Evolutionary conservation across 2,113 vertebrate species (phyloP).

Genomic region (Pseudorhombus dupliciocellatus): DNA sequence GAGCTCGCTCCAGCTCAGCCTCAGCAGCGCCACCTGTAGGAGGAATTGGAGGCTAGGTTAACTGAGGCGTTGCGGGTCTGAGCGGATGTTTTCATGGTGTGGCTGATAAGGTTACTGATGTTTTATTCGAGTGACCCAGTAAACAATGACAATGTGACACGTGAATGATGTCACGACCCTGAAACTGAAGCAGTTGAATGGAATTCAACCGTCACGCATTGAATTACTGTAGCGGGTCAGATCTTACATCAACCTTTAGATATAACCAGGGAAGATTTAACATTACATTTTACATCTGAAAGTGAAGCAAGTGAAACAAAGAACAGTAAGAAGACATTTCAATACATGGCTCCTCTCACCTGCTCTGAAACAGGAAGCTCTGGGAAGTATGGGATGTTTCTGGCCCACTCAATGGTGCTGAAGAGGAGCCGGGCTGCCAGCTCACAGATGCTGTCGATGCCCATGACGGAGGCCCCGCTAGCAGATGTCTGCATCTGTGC

Average conservation of each 20-base stretch:
- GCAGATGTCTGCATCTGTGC: constrained; percentile 79
- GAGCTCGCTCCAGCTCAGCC: constrained; percentile 97
- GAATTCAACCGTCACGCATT: neutral
- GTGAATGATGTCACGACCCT: neutral
- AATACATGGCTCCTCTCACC: constrained; percentile 42
- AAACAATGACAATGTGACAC: neutral
- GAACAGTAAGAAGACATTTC: neutral
- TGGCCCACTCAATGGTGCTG: constrained; percentile 96
- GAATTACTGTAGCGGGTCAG: too few species aligned
- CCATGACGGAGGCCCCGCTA: constrained; percentile 81
- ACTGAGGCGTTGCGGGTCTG: neutral
- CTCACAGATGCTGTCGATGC: constrained; percentile 99
- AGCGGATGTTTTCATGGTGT: neutral
- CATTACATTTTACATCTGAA: neutral
- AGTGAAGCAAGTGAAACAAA: neutral
- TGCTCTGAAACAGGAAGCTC: constrained; percentile 93
- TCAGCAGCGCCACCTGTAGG: constrained; percentile 86
- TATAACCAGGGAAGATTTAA: neutral
- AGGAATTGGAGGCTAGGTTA: neutral
- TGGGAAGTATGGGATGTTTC: constrained; percentile 94
- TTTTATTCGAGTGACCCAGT: too few species aligned
- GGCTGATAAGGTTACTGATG: too few species aligned
- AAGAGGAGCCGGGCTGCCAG: constrained; percentile 95
- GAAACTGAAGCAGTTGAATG: neutral
- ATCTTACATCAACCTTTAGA: too few species aligned